Percentiles rank a stretch among this genome's conserved stretches.
These are phyloP conservation scores for Drosophila truncata DNA, from an alignment of 1,140 invertebrate genomes.

Conservation along the genomic window DNA sequence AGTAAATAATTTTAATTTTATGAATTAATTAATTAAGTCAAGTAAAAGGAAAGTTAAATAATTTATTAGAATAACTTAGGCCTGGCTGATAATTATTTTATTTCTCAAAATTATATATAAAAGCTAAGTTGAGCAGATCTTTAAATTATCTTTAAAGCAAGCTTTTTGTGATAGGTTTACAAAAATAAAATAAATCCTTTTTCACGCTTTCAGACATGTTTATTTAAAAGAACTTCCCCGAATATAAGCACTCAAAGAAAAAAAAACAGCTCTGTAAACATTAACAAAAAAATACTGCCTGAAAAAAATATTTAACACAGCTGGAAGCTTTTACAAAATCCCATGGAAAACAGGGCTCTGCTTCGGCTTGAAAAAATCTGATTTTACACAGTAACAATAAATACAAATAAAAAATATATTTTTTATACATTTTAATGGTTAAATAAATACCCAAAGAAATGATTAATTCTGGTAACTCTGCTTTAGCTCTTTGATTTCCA, in stretches of 20 bases:
- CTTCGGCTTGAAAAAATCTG: not conserved
- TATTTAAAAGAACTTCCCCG: not conserved
- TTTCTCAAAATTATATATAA: too few relatives aligned
- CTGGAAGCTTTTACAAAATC: constrained; percentile 3
- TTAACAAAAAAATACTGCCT: not conserved
- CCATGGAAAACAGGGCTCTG: not conserved
- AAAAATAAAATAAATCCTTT: not conserved
- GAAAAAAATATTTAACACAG: not conserved
- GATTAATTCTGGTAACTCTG: not conserved
- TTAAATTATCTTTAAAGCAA: not conserved
- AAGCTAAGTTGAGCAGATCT: not conserved
- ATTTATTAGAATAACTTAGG: too few relatives aligned
- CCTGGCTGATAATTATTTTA: not conserved
- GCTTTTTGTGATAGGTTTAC: too few relatives aligned
- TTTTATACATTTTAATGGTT: not conserved
- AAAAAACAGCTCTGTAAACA: not conserved
- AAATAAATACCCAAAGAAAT: not conserved
- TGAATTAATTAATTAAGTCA: not conserved
- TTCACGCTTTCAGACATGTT: not conserved
- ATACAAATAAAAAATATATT: not conserved
- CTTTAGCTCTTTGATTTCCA: not conserved
- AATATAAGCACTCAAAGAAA: not conserved
- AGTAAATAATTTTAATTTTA: not conserved
- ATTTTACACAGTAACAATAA: not conserved
- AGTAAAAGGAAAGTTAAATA: not conserved